Percentiles rank a stretch among this genome's conserved stretches.
Conservation (phyloP, 92 coral and sea anemone genomes). For the Zoanthus gigantus region DNA sequence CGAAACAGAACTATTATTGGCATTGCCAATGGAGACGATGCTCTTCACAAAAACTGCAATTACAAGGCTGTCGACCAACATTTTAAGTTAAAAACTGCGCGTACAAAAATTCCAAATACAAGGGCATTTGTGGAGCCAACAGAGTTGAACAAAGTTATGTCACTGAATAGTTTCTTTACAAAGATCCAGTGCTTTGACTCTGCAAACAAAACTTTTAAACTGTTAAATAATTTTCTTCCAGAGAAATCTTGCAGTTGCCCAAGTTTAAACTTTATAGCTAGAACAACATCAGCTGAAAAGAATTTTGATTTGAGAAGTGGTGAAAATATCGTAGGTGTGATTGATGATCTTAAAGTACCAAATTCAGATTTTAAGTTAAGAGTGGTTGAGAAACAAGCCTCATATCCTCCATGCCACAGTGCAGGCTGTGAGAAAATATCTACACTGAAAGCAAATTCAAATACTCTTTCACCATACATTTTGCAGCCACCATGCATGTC, state of each 20-base stretch:
- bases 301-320: slow-evolving; percentile 57
- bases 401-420: background rate
- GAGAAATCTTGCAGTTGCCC: slow-evolving; percentile 88
- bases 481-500: slow-evolving; percentile 9
- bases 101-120: background rate
- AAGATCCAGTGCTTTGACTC: background rate
- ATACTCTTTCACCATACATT: background rate
- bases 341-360: no score
- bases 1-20: background rate
- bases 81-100: background rate
- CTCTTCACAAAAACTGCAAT: background rate
- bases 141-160: slow-evolving; percentile 62
- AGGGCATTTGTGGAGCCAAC: background rate
- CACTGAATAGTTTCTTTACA: slow-evolving; percentile 53
- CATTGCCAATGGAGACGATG: background rate
- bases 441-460: background rate
- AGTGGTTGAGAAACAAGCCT: background rate
- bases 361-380: no score
- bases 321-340: background rate
- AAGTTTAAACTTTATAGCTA: slow-evolving; percentile 55
- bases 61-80: background rate
- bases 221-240: slow-evolving; percentile 72
- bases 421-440: background rate
- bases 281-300: slow-evolving; percentile 65
- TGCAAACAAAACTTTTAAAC: background rate